Percentiles rank a stretch among this genome's conserved stretches.
These are phyloP conservation scores for Desmodus rotundus DNA, from an alignment of 2,113 vertebrate genomes.

Conservation along the genomic window DNA sequence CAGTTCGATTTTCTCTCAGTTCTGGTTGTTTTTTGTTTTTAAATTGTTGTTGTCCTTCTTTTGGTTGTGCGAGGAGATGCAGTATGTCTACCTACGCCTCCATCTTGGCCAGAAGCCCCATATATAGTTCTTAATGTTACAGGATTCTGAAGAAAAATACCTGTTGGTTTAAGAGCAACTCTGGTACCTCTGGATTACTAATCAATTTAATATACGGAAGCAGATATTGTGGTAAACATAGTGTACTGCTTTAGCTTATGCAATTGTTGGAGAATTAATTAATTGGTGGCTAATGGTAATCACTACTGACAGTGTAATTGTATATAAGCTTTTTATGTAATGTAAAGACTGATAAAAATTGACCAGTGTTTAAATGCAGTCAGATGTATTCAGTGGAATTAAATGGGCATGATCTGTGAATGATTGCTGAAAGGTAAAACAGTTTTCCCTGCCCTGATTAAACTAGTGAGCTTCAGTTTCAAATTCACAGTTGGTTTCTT, in stretches of 20 bases:
- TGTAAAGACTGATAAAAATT: conserved; percentile 18
- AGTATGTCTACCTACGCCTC: too few species aligned
- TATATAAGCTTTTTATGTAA: background rate
- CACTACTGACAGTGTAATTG: background rate
- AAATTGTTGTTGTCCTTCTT: too few species aligned
- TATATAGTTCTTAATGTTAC: background rate
- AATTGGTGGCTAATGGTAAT: background rate
- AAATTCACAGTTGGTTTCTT: background rate
- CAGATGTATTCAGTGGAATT: background rate
- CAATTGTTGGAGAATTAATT: background rate
- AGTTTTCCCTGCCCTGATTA: background rate
- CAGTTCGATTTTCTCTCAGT: too few species aligned
- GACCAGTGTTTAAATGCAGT: background rate
- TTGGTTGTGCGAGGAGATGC: too few species aligned
- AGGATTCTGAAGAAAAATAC: background rate
- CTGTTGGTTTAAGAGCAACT: conserved; percentile 8
- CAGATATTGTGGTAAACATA: background rate
- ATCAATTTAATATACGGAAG: background rate
- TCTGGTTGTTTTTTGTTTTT: too few species aligned
- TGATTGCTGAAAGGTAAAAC: background rate
- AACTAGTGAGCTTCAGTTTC: background rate
- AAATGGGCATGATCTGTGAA: background rate
- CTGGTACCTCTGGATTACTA: background rate
- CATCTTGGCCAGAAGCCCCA: too few species aligned
- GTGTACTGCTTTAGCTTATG: background rate